Evolutionary conservation across 2,888 invertebrate species (phyloP), one percentile per base, ranked within the genome.

Genomic region (Mythimna pallens): DNA sequence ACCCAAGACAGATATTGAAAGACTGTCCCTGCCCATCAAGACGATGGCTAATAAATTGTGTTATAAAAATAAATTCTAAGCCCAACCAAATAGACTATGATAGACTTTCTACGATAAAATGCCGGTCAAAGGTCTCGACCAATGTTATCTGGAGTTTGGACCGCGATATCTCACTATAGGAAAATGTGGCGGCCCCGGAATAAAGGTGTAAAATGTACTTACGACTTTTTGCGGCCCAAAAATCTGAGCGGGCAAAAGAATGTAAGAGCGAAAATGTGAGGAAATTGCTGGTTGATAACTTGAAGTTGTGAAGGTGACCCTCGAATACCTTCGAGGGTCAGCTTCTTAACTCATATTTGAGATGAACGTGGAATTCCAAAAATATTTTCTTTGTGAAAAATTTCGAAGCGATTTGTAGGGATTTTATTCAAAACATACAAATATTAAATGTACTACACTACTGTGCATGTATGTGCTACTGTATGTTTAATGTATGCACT

Each of bases 21-120:
- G 50, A 63, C 54, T 70, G 77, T 73, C 70, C 55, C 65, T 50
- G 36, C 54, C 55, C 73, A 79, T 76, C 73, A 74, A 55, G 59
- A 55, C n/a, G 75, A 74, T 62, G 58, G 68, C 65, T 72, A 81
- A 85, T 83, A 84, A 85, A 87, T 86, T 64, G 84, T 84, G 85
- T 87, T 88, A 88, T 84, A 86, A 85, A 88, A 87, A 88, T 89
- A 89, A 87, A 90, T 89, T 87, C 73, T 70, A 65, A 82, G 81
- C 81, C 81, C 80, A 66, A 67, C 80, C 65, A 81, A 86, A 89
- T 83, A 80, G 85, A 83, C 86, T 81, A 86, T 87, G 90, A 90
- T 89, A 84, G 88, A 87, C 76, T 83, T 81, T 69, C 82, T 70
- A 63, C 81, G 90, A 90, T 91, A 89, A 89, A 89, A 79, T 84